Evolutionary conservation across 2,797 vertebrate genomes (phyloP).

Genomic region (Myotis myotis): DNA sequence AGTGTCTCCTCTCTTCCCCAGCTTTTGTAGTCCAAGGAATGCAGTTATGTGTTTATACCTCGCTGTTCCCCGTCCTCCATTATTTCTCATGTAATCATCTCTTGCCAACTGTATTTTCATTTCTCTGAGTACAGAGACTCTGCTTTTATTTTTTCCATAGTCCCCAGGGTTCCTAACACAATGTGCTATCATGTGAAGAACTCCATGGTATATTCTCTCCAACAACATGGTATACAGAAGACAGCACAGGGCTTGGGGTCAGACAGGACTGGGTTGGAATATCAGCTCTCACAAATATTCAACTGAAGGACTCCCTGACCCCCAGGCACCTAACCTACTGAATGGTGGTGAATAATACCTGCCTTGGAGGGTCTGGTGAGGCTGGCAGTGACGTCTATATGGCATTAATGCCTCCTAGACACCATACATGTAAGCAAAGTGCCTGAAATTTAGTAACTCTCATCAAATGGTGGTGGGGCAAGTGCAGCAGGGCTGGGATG

Average conservation of each 20-base stretch:
- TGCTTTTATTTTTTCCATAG: neutral
- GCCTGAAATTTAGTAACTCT: neutral
- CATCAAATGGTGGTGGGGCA: neutral
- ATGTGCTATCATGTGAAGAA: neutral
- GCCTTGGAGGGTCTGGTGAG: neutral
- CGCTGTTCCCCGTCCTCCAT: neutral
- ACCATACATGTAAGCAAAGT: neutral
- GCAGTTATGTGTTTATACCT: neutral
- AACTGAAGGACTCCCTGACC: neutral
- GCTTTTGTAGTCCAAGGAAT: neutral
- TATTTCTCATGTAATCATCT: conserved; percentile 28
- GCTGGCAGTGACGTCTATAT: neutral
- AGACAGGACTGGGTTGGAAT: neutral
- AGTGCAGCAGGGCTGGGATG: too few species aligned
- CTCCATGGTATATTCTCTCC: neutral
- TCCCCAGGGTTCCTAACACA: neutral
- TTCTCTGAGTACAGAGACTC: neutral
- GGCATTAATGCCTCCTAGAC: neutral
- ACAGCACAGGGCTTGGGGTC: neutral
- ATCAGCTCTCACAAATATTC: neutral
- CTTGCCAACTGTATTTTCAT: neutral
- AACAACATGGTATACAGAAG: neutral
- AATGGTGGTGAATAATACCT: neutral
- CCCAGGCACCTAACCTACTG: neutral
- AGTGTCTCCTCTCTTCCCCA: neutral